These are phyloP conservation scores for Dromas ardeola DNA, from an alignment of 2,113 vertebrate genomes.

Conservation along the genomic window DNA sequence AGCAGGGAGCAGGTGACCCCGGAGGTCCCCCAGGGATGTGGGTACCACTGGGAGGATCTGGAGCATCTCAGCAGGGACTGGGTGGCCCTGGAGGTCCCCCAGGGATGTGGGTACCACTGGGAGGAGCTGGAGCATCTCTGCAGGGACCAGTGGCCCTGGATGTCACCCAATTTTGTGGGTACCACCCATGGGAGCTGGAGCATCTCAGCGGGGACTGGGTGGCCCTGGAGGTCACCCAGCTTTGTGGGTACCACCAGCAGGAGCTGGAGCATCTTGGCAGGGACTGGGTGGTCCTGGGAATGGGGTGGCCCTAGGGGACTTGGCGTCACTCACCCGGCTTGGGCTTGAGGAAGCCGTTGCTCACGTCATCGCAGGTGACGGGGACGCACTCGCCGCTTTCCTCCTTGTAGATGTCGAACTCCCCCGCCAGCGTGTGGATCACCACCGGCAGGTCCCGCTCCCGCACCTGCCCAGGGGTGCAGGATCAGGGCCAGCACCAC, in stretches of 20 bases:
- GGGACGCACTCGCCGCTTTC: conserved; percentile 86
- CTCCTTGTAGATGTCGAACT: conserved; percentile 93
- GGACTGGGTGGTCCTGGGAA: background rate
- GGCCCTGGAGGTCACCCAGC: no score
- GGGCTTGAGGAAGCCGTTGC: conserved; percentile 81
- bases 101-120: background rate
- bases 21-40: no score
- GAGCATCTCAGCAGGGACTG: no score
- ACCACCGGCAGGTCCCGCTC: conserved; percentile 92
- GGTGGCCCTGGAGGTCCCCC: background rate
- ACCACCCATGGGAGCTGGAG: no score
- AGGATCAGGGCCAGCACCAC: accelerated
- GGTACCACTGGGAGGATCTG: no score
- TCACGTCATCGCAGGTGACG: conserved; percentile 73
- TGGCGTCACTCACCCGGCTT: conserved; percentile 56
- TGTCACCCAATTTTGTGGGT: no score
- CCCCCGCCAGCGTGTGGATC: conserved; percentile 86
- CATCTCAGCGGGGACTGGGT: no score
- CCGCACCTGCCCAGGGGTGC: conserved; percentile 77
- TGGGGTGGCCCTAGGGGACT: background rate
- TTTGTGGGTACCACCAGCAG: background rate
- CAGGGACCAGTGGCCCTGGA: background rate
- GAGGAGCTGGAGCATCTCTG: background rate
- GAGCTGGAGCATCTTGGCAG: background rate
- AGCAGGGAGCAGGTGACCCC: no score